Conservation (phyloP, 1,140 invertebrate genomes). For the Nixonia krombeini region DNA sequence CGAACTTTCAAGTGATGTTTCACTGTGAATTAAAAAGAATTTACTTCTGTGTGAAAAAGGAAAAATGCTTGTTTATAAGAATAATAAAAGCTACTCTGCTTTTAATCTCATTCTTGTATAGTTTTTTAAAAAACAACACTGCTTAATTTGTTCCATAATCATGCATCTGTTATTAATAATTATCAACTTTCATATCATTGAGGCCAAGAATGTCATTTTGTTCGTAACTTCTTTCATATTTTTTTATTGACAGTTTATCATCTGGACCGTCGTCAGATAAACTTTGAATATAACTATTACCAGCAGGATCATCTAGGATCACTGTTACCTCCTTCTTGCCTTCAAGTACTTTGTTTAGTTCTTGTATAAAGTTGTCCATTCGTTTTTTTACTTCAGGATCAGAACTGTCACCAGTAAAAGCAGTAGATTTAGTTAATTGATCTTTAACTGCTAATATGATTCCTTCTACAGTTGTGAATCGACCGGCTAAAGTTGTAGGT, state of each 20-base stretch:
- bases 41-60: too few relatives aligned
- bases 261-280: constrained; percentile 82
- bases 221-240: constrained; percentile 89
- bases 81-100: too few relatives aligned
- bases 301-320: constrained; percentile 95
- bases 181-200: constrained; percentile 97
- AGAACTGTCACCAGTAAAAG: constrained; percentile 81
- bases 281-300: constrained; percentile 97
- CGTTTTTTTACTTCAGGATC: constrained; percentile 71
- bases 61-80: too few relatives aligned
- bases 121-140: too few relatives aligned
- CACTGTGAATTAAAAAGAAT: too few relatives aligned
- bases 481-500: constrained; percentile 87
- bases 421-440: constrained; percentile 80
- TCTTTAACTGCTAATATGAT: constrained; percentile 79
- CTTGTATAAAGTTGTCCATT: constrained; percentile 78
- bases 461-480: constrained; percentile 97
- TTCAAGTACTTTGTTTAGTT: constrained; percentile 81
- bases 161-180: constrained; percentile 77
- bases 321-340: constrained; percentile 80
- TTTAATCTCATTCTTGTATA: too few relatives aligned
- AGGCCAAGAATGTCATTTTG: constrained; percentile 97
- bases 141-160: too few relatives aligned
- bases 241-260: constrained; percentile 80
- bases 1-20: too few relatives aligned